Conservation (phyloP, 2,797 vertebrate genomes). For the Sebastes hopkinsi region DNA sequence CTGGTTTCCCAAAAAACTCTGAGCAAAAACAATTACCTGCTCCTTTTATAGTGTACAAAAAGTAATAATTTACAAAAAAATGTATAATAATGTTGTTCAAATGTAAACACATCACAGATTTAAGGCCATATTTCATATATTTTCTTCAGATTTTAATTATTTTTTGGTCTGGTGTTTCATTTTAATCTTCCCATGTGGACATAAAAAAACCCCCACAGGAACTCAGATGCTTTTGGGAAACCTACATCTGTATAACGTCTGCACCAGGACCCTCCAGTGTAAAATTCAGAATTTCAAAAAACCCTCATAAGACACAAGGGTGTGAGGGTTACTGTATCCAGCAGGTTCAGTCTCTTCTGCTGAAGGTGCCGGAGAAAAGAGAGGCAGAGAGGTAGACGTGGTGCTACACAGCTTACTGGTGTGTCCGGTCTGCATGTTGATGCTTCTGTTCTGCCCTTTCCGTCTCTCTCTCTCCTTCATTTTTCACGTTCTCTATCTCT, state of each 20-base stretch:
- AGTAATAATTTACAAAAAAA: conserved; percentile 10
- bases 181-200: neutral
- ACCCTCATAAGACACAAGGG: conserved; percentile 63
- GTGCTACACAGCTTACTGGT: conserved; percentile 50
- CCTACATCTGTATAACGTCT: conserved; percentile 48
- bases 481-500: conserved; percentile 31
- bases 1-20: conserved; percentile 38
- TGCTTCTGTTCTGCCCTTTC: conserved; percentile 37
- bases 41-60: conserved; percentile 30
- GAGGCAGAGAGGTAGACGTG: conserved; percentile 62
- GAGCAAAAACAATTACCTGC: conserved; percentile 26
- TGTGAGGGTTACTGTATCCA: conserved; percentile 32
- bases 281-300: conserved; percentile 54
- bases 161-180: conserved; percentile 24
- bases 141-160: conserved; percentile 5
- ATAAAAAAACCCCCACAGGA: neutral
- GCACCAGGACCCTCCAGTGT: conserved; percentile 70
- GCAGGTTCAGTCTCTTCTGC: conserved; percentile 56
- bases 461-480: conserved; percentile 32
- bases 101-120: conserved; percentile 35
- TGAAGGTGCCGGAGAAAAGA: conserved; percentile 38
- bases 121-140: conserved; percentile 42
- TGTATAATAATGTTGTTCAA: neutral
- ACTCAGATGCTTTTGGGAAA: conserved; percentile 48
- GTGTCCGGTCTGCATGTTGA: conserved; percentile 36